Conservation (phyloP, 2,113 vertebrate genomes). For the Leucosticte australis region DNA sequence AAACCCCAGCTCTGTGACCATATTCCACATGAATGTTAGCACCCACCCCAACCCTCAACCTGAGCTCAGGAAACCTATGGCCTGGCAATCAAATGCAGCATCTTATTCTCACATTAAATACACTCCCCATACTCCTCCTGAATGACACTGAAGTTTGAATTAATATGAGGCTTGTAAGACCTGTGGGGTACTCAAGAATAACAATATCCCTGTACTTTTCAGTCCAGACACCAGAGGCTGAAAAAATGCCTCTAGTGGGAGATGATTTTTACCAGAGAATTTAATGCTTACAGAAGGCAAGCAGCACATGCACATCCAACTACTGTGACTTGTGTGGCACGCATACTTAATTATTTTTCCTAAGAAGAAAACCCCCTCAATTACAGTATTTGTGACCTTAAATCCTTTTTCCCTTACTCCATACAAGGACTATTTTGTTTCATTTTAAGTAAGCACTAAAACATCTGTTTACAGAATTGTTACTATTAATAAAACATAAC, state of each 20-base stretch:
- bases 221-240: neutral
- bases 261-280: neutral
- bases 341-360: neutral
- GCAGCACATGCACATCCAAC: neutral
- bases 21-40: rapidly evolving
- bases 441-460: slow-evolving; percentile 42
- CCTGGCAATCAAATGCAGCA: rapidly evolving
- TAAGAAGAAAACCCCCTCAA: neutral
- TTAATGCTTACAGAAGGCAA: neutral
- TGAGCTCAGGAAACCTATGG: neutral
- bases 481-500: slow-evolving; percentile 49
- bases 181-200: neutral
- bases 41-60: rapidly evolving
- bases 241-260: neutral
- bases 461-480: slow-evolving; percentile 51
- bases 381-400: neutral
- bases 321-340: neutral
- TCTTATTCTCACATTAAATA: neutral
- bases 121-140: neutral
- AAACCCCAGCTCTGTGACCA: neutral
- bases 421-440: slow-evolving; percentile 11
- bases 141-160: neutral
- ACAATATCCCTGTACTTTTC: neutral
- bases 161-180: neutral
- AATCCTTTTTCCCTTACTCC: neutral